Conservation (phyloP, 2,113 vertebrate species). For the Pao palembangensis region DNA sequence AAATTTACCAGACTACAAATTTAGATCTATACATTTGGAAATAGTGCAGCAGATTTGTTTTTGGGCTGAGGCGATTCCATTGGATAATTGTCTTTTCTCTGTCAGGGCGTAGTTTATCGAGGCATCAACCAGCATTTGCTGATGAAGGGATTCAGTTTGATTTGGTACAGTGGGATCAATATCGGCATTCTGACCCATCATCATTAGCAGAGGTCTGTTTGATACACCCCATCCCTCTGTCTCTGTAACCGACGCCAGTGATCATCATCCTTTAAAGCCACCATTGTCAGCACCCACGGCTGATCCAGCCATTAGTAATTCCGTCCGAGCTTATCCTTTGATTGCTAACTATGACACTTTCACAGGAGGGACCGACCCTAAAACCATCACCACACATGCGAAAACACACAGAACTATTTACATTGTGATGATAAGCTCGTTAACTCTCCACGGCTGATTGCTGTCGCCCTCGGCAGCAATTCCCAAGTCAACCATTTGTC, state of each 20-base stretch:
- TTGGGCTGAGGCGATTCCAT: background rate
- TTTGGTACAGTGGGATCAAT: constrained; percentile 24
- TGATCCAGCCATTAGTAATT: constrained; percentile 42
- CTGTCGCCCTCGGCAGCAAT: constrained; percentile 55
- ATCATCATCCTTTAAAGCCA: constrained; percentile 14
- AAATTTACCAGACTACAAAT: too few relatives aligned
- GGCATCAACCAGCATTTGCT: background rate
- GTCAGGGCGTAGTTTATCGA: background rate
- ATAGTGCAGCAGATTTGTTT: too few relatives aligned
- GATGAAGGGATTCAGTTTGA: constrained; percentile 17
- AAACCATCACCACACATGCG: constrained; percentile 58
- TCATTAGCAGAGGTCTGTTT: background rate
- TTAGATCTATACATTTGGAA: too few relatives aligned
- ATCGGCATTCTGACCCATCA: constrained; percentile 13
- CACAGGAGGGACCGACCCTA: constrained; percentile 41
- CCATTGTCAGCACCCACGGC: constrained; percentile 18
- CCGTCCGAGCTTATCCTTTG: constrained; percentile 51
- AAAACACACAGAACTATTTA: constrained; percentile 54
- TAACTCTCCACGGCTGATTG: constrained; percentile 65
- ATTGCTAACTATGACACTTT: constrained; percentile 49
- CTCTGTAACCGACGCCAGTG: constrained; percentile 14
- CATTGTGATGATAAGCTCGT: constrained; percentile 68
- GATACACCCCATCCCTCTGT: constrained; percentile 17
- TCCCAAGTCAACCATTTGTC: constrained; percentile 60
- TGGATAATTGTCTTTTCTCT: too few relatives aligned